Evolutionary conservation across 2,797 vertebrate genomes (phyloP).

Genomic region (Schizothorax lantsangensis): DNA sequence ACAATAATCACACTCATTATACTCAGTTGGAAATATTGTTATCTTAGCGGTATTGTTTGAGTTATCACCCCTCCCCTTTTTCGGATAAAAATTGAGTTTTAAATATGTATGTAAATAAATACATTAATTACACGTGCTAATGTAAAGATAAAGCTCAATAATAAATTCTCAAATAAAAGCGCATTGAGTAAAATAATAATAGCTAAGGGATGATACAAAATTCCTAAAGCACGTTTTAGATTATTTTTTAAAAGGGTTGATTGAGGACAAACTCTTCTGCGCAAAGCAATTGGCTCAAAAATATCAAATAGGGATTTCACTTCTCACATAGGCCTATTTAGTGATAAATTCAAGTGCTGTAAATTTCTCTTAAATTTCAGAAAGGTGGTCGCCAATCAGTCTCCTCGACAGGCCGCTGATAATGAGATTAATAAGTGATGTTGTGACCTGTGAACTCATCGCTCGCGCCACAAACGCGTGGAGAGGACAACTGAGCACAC

Average conservation of each 20-base stretch:
- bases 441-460: constrained; percentile 53
- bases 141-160: neutral
- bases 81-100: constrained; percentile 30
- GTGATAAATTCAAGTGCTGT: neutral
- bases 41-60: constrained; percentile 58
- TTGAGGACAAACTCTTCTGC: neutral
- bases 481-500: constrained; percentile 38
- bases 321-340: neutral
- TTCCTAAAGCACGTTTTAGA: neutral
- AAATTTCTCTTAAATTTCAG: neutral
- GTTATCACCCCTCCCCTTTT: constrained; percentile 3
- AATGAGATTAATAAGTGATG: constrained; percentile 59
- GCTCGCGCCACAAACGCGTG: constrained; percentile 45
- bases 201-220: neutral
- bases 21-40: constrained; percentile 57
- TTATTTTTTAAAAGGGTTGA: neutral
- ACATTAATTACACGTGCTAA: neutral
- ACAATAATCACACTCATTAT: constrained; percentile 62
- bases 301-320: neutral
- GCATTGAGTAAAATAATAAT: neutral
- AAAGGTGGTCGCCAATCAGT: constrained; percentile 45
- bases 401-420: constrained; percentile 48
- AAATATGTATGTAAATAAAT: constrained; percentile 27
- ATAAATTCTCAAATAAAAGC: neutral
- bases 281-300: neutral